Percentiles rank a stretch among this genome's conserved stretches.
phyloP scores from a whole-genome alignment of 2,888 invertebrate species.

The Zhuqinia jingwanae region DNA sequence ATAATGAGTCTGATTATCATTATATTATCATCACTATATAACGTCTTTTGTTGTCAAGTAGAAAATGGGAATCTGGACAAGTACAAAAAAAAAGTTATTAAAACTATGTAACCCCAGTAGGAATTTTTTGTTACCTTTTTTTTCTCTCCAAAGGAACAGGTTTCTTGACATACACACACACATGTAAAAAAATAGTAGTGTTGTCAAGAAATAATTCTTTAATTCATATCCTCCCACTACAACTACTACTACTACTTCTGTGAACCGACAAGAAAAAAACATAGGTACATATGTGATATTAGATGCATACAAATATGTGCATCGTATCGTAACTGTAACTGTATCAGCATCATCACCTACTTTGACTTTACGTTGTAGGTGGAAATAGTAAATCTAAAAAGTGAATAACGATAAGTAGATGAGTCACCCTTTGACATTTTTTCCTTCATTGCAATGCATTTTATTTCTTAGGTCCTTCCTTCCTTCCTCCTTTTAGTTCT shows the following conservation, averaged over 20 bases:
- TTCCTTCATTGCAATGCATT: conserved; percentile 12
- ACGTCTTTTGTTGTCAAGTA: not conserved
- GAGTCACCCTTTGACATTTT: conserved; percentile 15
- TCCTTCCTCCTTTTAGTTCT: not conserved
- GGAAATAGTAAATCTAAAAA: not conserved
- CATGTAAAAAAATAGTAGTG: no score
- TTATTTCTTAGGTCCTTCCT: conserved; percentile 38
- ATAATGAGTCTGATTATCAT: not conserved
- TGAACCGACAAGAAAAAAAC: no score
- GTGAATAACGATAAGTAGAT: not conserved
- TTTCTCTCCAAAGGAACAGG: not conserved
- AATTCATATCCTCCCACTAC: not conserved
- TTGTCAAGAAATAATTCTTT: no score
- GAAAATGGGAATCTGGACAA: not conserved
- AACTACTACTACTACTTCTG: no score
- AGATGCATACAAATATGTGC: no score
- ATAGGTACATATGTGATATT: no score
- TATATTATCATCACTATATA: not conserved
- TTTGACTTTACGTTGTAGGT: no score
- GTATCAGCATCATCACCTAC: no score
- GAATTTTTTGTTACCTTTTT: conserved; percentile 1
- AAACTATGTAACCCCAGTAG: not conserved
- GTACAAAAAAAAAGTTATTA: not conserved
- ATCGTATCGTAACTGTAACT: no score
- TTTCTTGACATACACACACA: not conserved